Percentiles rank a stretch among this genome's conserved stretches.
These are phyloP conservation scores for Resseliella maxima DNA, from an alignment of 2,888 invertebrate species.

Conservation along the genomic window DNA sequence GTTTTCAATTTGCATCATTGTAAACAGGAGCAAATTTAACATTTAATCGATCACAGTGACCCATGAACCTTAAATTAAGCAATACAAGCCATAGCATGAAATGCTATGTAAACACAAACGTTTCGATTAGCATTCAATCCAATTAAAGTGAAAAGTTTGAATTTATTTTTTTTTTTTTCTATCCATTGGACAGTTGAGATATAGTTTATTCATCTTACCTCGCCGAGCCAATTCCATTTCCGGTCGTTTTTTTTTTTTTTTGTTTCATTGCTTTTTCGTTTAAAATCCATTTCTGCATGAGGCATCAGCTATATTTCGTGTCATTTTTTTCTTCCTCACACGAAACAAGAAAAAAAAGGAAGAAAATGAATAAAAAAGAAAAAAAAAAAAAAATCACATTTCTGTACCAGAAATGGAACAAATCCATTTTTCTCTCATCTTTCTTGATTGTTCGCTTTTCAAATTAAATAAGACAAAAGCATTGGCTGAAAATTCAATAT, in stretches of 20 bases:
- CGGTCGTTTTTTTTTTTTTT: background rate
- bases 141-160: background rate
- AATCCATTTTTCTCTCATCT: background rate
- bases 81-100: background rate
- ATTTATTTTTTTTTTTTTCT: background rate
- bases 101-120: background rate
- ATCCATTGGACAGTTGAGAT: background rate
- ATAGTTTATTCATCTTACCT: background rate
- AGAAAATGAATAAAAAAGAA: background rate
- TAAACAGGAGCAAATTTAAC: background rate
- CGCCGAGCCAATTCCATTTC: background rate
- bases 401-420: background rate
- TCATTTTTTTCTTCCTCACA: background rate
- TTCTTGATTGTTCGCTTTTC: constrained; percentile 29
- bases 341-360: background rate
- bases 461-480: constrained; percentile 50
- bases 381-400: no score
- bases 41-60: background rate
- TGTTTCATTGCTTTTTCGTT: background rate
- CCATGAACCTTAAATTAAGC: background rate
- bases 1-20: background rate
- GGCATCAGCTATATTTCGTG: background rate
- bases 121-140: constrained; percentile 16
- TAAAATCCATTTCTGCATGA: background rate
- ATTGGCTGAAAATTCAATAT: constrained; percentile 45